Base-by-base conservation (phyloP, 2,888 invertebrate genomes). In the Mythimna loreyi region DNA sequence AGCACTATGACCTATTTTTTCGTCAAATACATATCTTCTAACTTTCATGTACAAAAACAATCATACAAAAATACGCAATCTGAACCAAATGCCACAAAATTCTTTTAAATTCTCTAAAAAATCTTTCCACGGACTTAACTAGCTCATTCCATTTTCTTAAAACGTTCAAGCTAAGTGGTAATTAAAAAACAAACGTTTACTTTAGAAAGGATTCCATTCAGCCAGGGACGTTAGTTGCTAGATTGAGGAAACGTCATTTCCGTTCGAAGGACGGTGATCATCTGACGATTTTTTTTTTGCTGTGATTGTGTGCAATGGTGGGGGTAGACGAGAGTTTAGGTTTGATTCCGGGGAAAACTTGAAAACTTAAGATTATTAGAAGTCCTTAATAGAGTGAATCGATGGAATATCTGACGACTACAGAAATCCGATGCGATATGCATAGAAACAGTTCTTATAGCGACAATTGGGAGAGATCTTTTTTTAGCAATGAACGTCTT, bases 221-320 rank as follows among this genome's bases (percentile, higher is more conserved):
- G 78, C 56, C 56, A 82, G 85, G 76, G 81, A 80, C 85, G 81
- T 83, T 83, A 80, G 80, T 74, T 78, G 68, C 65, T 73, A 83
- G 82, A 87, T 86, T 79, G 82, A 84, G 87, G 87, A 88, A 90
- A 88, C 84, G 89, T 90, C 88, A 90, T 91, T 89, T 91, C 88
- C 87, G 82, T 86, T 83, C 85, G 85, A 88, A 88, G 83, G 83
- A 84, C 85, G 84, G 84, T 85, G 87, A 92, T 88, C 89, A 87
- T 87, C 87, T 90, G 92, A 87, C 83, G 87, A 89, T 85, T 89
- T 88, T 85, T 89, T 88, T 40, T 89, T 85, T 85, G 84, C 83
- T 78, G 78, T 74, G 72, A 78, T 83, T 80, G 82, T 80, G 65
- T 25, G 13, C 47, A 36, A 40, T 67, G 60, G 67, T 55, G 73